Base-by-base conservation (phyloP, 2,113 vertebrate genomes). In the Cryptomyrus ogoouensis region DNA sequence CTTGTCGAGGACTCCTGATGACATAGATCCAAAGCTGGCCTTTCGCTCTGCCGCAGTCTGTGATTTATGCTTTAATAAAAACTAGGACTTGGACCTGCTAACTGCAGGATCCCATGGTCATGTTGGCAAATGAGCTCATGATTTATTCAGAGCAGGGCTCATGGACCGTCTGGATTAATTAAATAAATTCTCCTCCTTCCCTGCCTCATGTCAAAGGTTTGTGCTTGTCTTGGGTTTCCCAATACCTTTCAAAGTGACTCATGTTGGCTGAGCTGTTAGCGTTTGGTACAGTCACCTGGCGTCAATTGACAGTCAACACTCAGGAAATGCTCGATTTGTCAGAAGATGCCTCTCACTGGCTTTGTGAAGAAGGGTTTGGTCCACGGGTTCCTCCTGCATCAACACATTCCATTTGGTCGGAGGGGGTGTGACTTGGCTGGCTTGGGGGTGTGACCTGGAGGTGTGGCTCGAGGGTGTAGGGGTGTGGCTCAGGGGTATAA, bases 1-100 rank as follows among this genome's bases (percentile, higher is more conserved):
- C 66, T 88, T 66, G 49, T 9, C 46, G 17, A 87, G 66, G 39
- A 5, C 46, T 89, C 58, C 47, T 77, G 83, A 27, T 89, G 56
- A 83, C 91, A 89, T 91, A 74, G 53, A 90, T 93, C 93, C 91
- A 89, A 90, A 91, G 88, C 89, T 87, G 49, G 83, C 74, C 84
- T 46, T 80, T 17, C 74, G 83, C 88, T n/a, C 87, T 74, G 53
- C 31, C 27, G 42, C 46, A 27, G 12, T 46, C 46, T 52, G 86
- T 90, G 85, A 85, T 91, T 90, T 90, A 92, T 87, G 49, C 52
- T 90, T 89, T 90, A 50, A 90, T 90, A 84, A 88, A 58, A 90
- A 87, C 83, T 56, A 70, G 50, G 53, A 5, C 47, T 47, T 70
- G 52, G 49, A 17, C 35, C 87, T 80, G 17, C 66, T 74, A 53